Conservation (phyloP, 2,888 invertebrate genomes). For the Hesperia comma region DNA sequence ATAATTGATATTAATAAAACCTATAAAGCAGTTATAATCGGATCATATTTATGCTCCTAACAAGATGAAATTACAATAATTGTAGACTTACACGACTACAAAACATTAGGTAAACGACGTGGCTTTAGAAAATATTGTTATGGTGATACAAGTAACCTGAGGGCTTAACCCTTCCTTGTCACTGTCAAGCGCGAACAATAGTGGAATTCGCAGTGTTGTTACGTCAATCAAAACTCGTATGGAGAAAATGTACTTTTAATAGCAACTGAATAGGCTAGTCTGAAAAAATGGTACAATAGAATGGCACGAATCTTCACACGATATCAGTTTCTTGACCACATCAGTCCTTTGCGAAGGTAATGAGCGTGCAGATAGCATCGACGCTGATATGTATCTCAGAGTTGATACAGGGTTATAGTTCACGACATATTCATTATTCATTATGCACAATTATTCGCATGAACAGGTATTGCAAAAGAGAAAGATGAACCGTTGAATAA, state of each 20-base stretch:
- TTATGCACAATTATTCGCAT: conserved; percentile 10
- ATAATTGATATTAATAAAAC: neutral
- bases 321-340: conserved; percentile 37
- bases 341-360: conserved; percentile 23
- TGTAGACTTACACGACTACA: conserved; percentile 48
- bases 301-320: conserved; percentile 37
- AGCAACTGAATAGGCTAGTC: conserved; percentile 43
- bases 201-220: conserved; percentile 61
- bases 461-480: neutral
- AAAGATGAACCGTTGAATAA: neutral
- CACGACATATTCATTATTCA: conserved; percentile 12
- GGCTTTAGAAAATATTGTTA: conserved; percentile 54
- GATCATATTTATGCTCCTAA: conserved; percentile 16
- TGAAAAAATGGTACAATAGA: conserved; percentile 27
- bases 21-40: conserved; percentile 21
- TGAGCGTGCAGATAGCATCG: conserved; percentile 29
- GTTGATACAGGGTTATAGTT: conserved; percentile 16
- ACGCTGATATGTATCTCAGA: conserved; percentile 19
- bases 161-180: conserved; percentile 54
- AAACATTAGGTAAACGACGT: conserved; percentile 55
- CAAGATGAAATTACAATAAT: conserved; percentile 32
- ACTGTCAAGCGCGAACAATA: conserved; percentile 54
- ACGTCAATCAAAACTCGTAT: conserved; percentile 53
- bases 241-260: conserved; percentile 64
- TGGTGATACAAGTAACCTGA: conserved; percentile 54